phyloP scores from a whole-genome alignment of 2,888 invertebrate species.

The Opisthograptis luteolata region DNA sequence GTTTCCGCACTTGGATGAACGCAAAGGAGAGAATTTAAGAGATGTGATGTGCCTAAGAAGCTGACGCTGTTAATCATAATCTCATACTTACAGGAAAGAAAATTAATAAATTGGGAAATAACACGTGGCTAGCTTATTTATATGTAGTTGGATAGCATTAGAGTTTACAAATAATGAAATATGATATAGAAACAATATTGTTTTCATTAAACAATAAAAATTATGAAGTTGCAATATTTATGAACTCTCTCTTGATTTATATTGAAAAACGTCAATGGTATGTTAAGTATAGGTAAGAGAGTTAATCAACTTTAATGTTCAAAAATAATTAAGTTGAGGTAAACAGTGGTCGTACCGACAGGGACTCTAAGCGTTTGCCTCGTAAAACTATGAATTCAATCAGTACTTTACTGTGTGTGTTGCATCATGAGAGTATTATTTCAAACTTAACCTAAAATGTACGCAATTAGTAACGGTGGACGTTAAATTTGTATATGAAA shows the following conservation, averaged over 20 bases:
- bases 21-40: too few species aligned
- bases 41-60: too few species aligned
- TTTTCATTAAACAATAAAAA: too few species aligned
- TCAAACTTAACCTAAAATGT: conserved; percentile 45
- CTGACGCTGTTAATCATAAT: neutral
- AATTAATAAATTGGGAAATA: too few species aligned
- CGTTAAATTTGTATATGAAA: neutral
- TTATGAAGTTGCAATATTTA: neutral
- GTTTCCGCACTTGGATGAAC: conserved; percentile 9
- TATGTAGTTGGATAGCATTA: too few species aligned
- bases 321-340: conserved; percentile 13
- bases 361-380: conserved; percentile 34
- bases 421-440: conserved; percentile 52
- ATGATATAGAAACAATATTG: too few species aligned
- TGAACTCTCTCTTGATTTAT: neutral
- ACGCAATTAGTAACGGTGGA: conserved; percentile 26
- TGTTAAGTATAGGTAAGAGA: conserved; percentile 17
- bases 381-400: conserved; percentile 62
- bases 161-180: too few species aligned
- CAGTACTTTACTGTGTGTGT: conserved; percentile 51
- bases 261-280: too few species aligned
- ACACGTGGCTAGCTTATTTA: too few species aligned
- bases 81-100: too few species aligned
- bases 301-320: conserved; percentile 24
- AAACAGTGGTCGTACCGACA: conserved; percentile 30